Conservation (phyloP, 2,113 vertebrate species). For the Maccullochella peelii region DNA sequence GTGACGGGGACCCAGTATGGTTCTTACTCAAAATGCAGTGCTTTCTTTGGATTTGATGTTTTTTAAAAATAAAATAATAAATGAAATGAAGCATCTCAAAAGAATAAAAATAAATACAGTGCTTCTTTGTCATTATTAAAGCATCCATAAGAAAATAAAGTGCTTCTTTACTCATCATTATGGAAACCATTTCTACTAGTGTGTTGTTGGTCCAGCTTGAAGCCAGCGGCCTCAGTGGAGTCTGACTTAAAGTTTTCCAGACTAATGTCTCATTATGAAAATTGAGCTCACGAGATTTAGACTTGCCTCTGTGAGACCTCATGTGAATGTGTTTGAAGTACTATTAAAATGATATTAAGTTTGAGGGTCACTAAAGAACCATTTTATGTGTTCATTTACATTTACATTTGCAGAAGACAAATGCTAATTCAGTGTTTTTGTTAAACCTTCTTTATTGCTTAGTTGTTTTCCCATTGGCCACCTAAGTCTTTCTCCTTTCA, state of each 20-base stretch:
- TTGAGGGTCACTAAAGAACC: conserved; percentile 2
- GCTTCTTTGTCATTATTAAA: background rate
- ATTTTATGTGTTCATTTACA: background rate
- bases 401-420: conserved; percentile 4
- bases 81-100: background rate
- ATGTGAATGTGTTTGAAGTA: conserved; percentile 12
- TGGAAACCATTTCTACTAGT: background rate
- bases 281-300: conserved; percentile 1
- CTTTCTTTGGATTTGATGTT: too few relatives aligned
- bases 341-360: conserved; percentile 5
- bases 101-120: background rate
- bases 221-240: background rate
- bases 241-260: conserved; percentile 19
- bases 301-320: background rate
- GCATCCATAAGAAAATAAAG: background rate
- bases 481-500: conserved; percentile 27
- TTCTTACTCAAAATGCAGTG: background rate
- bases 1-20: too few relatives aligned
- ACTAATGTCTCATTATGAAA: conserved; percentile 41
- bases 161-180: background rate
- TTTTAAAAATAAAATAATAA: too few relatives aligned
- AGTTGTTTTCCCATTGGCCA: conserved; percentile 17
- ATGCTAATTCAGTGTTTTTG: background rate
- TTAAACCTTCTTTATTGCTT: conserved; percentile 16
- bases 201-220: background rate